Evolutionary conservation across 2,888 invertebrate species (phyloP), one percentile per base, ranked within the genome.

Genomic region (Nebria salina): DNA sequence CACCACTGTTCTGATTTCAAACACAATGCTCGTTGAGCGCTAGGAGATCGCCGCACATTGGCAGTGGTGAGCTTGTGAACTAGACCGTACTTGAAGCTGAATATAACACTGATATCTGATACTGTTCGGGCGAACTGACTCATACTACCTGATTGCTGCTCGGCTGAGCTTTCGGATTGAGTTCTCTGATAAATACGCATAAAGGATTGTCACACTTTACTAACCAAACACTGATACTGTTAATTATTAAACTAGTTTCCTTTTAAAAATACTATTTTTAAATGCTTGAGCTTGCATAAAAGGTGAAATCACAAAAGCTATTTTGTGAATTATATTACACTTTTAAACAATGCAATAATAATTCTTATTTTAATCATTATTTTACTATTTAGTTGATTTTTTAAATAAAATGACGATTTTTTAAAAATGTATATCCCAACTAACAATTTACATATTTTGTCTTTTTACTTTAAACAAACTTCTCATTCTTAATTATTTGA

Each of bases 91-190:
- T 15, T 15, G 77, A 65, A 76, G 74, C 42, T 74, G 74, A 74
- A 78, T 77, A 77, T 74, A 70, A 64, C 64, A 54, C 54, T 77
- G 77, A 72, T 77, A 64, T 74, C 72, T 78, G 78, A 78, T 78
- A 78, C 65, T 73, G 74, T 78, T 70, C 64, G 65, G 66, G n/a
- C 20, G 73, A 34, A 26, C 70, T 70, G 11, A 54, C 13, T 54
- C 73, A 73, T 43, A 42, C 54, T 73, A 64, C 70, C 54, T 72
- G 77, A 77, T 65, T 73, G 65, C 15, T 65, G 77, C 34, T 64
- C n/a, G 77, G 72, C 77, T 72, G 64, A 72, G 64, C 72, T 72
- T 72, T 72, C 25, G 68, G 15, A 70, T 34, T 8, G 11, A 4
- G 20, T 26, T 26, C 70, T 34, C 70, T 70, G 43, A 68, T 77